These are phyloP conservation scores for Tringa solitaria DNA, from an alignment of 2,113 vertebrate genomes.

Conservation along the genomic window DNA sequence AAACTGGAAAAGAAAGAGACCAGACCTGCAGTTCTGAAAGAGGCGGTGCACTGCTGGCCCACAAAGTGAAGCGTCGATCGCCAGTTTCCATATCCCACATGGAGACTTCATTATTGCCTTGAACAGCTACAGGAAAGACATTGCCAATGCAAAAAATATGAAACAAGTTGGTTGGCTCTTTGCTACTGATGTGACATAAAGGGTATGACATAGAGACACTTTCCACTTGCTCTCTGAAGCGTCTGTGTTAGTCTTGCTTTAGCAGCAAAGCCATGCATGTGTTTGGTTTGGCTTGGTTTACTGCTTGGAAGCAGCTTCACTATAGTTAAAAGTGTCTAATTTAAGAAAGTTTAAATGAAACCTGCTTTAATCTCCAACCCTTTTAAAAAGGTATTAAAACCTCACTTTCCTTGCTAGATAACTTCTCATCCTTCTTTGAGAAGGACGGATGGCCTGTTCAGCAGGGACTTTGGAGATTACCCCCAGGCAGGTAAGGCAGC, in stretches of 20 bases:
- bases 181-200: not conserved
- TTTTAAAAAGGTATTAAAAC: not conserved
- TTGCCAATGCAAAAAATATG: not conserved
- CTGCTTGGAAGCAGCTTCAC: not conserved
- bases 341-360: not conserved
- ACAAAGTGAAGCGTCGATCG: conserved; percentile 92
- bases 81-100: conserved; percentile 99
- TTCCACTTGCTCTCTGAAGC: not conserved
- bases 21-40: conserved; percentile 95
- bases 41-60: conserved; percentile 93
- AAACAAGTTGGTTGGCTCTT: not conserved
- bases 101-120: conserved; percentile 98
- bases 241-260: not conserved
- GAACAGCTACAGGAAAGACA: conserved; percentile 80
- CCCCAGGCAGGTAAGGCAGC: not conserved
- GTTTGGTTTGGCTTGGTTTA: not conserved
- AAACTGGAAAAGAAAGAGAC: not conserved
- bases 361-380: not conserved
- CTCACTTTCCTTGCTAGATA: not conserved
- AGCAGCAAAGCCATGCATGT: not conserved
- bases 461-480: not conserved
- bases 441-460: not conserved
- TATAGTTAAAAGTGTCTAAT: not conserved
- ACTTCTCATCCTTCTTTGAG: not conserved
- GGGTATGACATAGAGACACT: not conserved